These are phyloP conservation scores for Etheostoma cragini DNA, from an alignment of 2,113 vertebrate species.

Conservation along the genomic window DNA sequence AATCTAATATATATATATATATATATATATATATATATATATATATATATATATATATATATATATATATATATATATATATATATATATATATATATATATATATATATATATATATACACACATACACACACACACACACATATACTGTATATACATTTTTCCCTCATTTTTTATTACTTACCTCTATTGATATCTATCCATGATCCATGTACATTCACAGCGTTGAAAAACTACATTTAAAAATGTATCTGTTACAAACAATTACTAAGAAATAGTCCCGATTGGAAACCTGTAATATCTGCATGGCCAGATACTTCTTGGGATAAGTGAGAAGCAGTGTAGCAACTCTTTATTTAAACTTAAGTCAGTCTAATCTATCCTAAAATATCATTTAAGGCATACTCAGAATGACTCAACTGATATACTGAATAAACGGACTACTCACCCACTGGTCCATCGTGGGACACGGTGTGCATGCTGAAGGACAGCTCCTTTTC, in stretches of 20 bases:
- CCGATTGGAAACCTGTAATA: neutral
- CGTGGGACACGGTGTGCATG: slow-evolving; percentile 95
- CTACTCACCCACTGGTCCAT: slow-evolving; percentile 92
- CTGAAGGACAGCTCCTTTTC: slow-evolving; percentile 96
- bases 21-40: no score
- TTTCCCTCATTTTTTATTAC: no score
- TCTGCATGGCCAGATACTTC: neutral
- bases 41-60: no score
- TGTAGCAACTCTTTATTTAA: neutral
- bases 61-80: no score
- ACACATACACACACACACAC: no score
- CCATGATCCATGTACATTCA: neutral
- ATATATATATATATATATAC: no score
- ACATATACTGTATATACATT: no score
- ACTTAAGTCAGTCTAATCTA: neutral
- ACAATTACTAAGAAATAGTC: neutral
- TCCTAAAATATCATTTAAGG: neutral
- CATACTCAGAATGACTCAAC: neutral
- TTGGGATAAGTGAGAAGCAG: neutral
- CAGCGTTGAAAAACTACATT: neutral
- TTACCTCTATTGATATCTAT: neutral
- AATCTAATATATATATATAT: neutral
- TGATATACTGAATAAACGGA: no score
- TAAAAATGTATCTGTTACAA: neutral
- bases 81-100: no score